Conservation (phyloP, 2,797 vertebrate genomes). For the Malacoraja senta region DNA sequence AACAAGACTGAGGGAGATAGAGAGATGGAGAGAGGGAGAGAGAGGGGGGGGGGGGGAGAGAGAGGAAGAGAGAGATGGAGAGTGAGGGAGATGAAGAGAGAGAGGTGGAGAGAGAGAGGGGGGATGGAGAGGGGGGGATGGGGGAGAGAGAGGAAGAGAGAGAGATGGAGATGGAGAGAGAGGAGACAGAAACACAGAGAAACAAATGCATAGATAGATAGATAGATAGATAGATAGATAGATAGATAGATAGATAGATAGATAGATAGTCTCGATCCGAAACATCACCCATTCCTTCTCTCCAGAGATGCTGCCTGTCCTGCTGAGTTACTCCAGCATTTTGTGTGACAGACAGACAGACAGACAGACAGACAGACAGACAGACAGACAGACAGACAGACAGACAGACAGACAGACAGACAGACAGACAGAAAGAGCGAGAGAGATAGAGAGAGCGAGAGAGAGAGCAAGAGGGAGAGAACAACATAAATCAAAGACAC, state of each 20-base stretch:
- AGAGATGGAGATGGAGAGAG: neutral
- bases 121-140: neutral
- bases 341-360: neutral
- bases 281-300: no score
- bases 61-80: neutral
- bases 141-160: no score
- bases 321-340: no score
- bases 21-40: neutral
- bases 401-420: neutral
- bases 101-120: no score
- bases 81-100: neutral
- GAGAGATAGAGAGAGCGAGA: neutral
- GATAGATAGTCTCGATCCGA: no score
- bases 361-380: neutral
- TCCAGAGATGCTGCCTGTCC: no score
- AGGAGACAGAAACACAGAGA: neutral
- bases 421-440: neutral
- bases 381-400: neutral
- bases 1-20: no score
- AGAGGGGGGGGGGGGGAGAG: neutral
- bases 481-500: neutral
- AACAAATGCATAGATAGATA: neutral
- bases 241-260: neutral
- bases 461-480: neutral
- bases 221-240: neutral